Evolutionary conservation across 2,888 invertebrate species (phyloP).

Genomic region (Erebia ligea): DNA sequence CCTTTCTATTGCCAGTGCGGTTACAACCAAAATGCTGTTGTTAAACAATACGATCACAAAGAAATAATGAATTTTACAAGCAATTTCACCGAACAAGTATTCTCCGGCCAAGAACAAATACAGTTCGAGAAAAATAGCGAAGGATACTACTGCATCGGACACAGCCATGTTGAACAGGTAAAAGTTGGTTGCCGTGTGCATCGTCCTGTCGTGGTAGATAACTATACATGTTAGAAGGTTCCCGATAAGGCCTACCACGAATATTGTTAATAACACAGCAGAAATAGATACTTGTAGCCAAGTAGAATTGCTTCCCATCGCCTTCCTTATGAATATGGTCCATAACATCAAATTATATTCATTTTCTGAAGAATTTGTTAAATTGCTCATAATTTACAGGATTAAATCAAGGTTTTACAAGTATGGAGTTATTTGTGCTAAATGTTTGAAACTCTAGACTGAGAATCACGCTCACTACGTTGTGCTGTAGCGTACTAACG

Average conservation of each 20-base stretch:
- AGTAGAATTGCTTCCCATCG: slow-evolving; percentile 44
- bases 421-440: neutral
- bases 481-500: slow-evolving; percentile 28
- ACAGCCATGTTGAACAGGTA: slow-evolving; percentile 70
- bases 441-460: slow-evolving; percentile 13
- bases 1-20: slow-evolving; percentile 61
- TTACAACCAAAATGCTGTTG: slow-evolving; percentile 62
- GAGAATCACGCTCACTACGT: slow-evolving; percentile 11
- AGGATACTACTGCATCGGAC: slow-evolving; percentile 64
- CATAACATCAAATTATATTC: slow-evolving; percentile 49
- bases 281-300: slow-evolving; percentile 46
- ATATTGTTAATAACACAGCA: slow-evolving; percentile 47
- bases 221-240: slow-evolving; percentile 72
- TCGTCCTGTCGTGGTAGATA: slow-evolving; percentile 63
- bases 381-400: slow-evolving; percentile 12
- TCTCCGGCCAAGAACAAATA: slow-evolving; percentile 46
- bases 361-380: slow-evolving; percentile 23
- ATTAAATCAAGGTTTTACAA: neutral
- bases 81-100: slow-evolving; percentile 47
- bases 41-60: slow-evolving; percentile 58
- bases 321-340: slow-evolving; percentile 49
- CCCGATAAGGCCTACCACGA: slow-evolving; percentile 57
- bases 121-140: slow-evolving; percentile 59
- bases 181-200: slow-evolving; percentile 72
- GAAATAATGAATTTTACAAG: slow-evolving; percentile 59